These are phyloP conservation scores for Hemicentrotus pulcherrimus DNA, from an alignment of 35 echinoderm and acorn worm genomes.

Conservation along the genomic window DNA sequence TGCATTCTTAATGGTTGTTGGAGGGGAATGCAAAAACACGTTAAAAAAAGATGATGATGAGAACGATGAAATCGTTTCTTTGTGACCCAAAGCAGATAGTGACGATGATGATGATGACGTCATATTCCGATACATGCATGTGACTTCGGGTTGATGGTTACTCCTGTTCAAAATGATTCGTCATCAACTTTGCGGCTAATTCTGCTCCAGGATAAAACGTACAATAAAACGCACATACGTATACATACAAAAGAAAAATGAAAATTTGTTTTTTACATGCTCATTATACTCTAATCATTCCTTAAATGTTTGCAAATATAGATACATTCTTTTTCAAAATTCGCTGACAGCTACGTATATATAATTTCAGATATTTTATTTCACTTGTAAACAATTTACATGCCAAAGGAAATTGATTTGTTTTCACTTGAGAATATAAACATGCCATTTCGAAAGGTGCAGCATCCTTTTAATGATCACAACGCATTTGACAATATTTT, in stretches of 20 bases:
- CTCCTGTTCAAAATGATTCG: background rate
- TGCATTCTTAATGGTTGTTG: background rate
- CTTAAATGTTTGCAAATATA: too few species aligned
- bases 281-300: background rate
- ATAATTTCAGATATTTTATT: too few species aligned
- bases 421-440: background rate
- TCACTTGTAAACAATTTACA: background rate
- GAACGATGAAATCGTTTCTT: background rate
- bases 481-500: too few species aligned
- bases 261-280: background rate
- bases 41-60: background rate
- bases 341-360: too few species aligned
- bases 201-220: background rate
- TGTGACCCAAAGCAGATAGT: background rate
- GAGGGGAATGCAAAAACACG: background rate
- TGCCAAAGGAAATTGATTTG: background rate
- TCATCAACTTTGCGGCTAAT: background rate
- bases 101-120: background rate
- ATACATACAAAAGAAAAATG: background rate
- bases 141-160: background rate
- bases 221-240: background rate
- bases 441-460: background rate
- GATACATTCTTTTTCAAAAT: too few species aligned
- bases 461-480: too few species aligned
- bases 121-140: background rate